Evolutionary conservation across 2,113 vertebrate genomes (phyloP), one percentile per base, ranked within the genome.

Genomic region (Dromiciops gliroides): DNA sequence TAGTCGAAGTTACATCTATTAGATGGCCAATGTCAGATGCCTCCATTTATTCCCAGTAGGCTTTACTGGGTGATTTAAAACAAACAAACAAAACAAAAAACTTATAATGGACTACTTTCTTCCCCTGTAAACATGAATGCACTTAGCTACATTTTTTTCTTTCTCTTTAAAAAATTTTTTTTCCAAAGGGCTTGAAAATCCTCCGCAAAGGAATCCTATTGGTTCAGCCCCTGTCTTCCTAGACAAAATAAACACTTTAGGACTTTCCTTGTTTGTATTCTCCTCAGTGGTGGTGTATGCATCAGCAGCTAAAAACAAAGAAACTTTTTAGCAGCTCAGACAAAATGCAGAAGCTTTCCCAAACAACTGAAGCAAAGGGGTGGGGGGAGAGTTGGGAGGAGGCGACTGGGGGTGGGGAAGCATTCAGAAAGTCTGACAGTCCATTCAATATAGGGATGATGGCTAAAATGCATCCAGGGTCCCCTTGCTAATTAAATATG

Each of bases 401-500:
- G 89, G 92, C 97, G 97, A 95, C 92, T 92, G 97, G 98, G 98
- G 98, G 98, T 96, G 98, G 98, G 98, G 75, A 93, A 97, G 98
- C 98, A 98, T 99, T 98, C 99, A 99, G 98, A 99, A 98, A 99
- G 98, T 99, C 99, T 99, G 99, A 99, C 99, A 98, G 99, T 99
- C 99, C 98, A 99, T 99, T 99, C 98, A 99, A 99, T 99, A 98
- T 98, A 98, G 98, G 98, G 98, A 99, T 99, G 99, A 99, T 99
- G 98, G 98, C 98, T 98, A 98, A 98, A 98, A 99, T 98, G 98
- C 98, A 98, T 98, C 98, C 98, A 98, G 98, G 98, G 99, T 99
- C 99, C 99, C 99, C 98, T 99, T 98, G 98, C 99, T 99, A 99
- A 99, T 99, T 99, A 99, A 99, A 99, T 99, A 99, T 99, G 99